Conservation (phyloP, 2,113 vertebrate species). For the Cryptotis parvus region DNA sequence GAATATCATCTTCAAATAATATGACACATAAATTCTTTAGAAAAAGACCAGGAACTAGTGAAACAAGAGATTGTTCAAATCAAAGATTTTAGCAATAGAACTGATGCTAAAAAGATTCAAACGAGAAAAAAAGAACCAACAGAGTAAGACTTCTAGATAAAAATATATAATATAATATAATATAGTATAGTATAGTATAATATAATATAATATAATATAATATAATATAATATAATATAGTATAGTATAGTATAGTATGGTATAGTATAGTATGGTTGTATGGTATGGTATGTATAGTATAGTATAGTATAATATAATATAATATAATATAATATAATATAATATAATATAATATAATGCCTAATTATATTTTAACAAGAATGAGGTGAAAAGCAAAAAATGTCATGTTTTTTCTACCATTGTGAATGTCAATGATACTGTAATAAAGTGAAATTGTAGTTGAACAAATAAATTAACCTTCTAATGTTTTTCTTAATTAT, state of each 20-base stretch:
- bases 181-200: too few species aligned
- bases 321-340: background rate
- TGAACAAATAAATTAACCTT: background rate
- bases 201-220: background rate
- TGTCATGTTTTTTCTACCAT: background rate
- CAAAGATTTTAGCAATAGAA: background rate
- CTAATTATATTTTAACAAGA: background rate
- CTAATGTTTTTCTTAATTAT: constrained; percentile 17
- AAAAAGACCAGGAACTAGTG: background rate
- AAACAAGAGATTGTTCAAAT: constrained; percentile 4
- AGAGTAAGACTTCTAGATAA: background rate
- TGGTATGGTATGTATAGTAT: too few species aligned
- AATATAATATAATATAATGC: background rate
- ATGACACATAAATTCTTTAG: background rate
- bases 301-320: too few species aligned
- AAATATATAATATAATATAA: constrained; percentile 8
- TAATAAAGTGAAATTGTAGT: background rate
- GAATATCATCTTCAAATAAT: background rate
- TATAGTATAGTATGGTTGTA: too few species aligned
- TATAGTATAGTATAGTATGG: too few species aligned
- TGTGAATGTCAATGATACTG: background rate
- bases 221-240: too few species aligned
- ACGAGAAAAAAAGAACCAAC: constrained; percentile 14
- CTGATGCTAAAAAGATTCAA: too few species aligned
- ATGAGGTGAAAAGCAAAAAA: background rate